Base-by-base conservation (phyloP, 2,113 vertebrate genomes). In the Rhea americana region DNA sequence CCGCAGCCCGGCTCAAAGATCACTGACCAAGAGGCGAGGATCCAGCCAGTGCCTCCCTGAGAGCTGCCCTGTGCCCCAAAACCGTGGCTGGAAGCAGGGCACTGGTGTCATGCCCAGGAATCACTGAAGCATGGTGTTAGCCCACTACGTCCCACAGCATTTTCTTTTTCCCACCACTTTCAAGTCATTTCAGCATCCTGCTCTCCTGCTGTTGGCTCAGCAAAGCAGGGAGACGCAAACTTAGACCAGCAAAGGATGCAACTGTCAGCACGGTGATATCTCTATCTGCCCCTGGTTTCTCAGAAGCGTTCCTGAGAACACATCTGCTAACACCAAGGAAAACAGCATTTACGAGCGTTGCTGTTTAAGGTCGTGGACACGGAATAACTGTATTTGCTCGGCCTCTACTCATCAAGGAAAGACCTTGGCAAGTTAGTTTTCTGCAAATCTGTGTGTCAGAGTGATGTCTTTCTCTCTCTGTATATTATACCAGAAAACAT, bases 21-120 rank as follows among this genome's bases (percentile, higher is more conserved):
- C n/a, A 28, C 0, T 24, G 25, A 53, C 32, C 41, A 65, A 30
- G 30, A n/a, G 28, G 28, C 11, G 0, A 35, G 35, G 41, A 28
- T 39, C 10, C 67, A 73, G 13, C 11, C 65, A 39, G 13, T 50
- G 26, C 43, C 26, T 25, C 75, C 10, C 16, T 22, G 39, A 48
- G 43, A n/a, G 26, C 70, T 81, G 22, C 6, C 15, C 43, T 41
- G 15, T 47, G n/a, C 20, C 30, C 10, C 58, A n/a, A 82, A 51
- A 48, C 6, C 16, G 35, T 71, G 21, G 48, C 5, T 45, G 9
- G 59, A 22, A 32, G 35, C 63, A 62, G 16, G 1, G 1, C 28
- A 18, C 20, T 70, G 35, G 73, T n/a, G 16, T 58, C 11, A 1
- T 8, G 30, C 53, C 48, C 11, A 10, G 43, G 25, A 91, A 66